Evolutionary conservation across 2,797 vertebrate genomes (phyloP), one percentile per base, ranked within the genome.

Genomic region (Danio tinwini): DNA sequence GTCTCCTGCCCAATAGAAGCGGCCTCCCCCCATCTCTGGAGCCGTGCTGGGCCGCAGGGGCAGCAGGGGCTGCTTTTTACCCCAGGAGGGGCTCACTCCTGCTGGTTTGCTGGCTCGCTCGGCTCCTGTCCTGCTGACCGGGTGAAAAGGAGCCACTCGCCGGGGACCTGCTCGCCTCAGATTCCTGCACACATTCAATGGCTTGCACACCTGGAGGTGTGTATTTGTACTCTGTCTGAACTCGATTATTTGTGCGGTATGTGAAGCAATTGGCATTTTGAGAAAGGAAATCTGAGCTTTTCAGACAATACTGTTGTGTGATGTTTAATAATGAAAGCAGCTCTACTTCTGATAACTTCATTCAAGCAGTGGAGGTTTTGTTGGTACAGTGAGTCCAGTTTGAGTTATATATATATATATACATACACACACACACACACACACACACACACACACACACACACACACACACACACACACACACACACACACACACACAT

Each of bases 61-160:
- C 69, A 76, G 70, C 74, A 75, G 80, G 79, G 83, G 82, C 80
- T 83, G 86, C 83, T 85, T 85, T 85, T 85, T 83, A 85, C 81
- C 83, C 82, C 83, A 83, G 85, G 83, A 82, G 83, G 85, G 65
- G 70, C 71, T 76, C 61, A 61, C 74, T 74, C 81, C 76, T 78
- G 52, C 83, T 81, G 74, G 56, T 65, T 55, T 10, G 80, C 67
- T 81, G 71, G 81, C 82, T 68, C 16, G 74, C 76, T 76, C 65
- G 64, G 77, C 78, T 81, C 50, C 67, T 64, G 81, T 81, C 85
- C 85, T 62, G 74, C 81, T 82, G 83, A 78, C 81, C 78, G 49
- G 64, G 81, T 85, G 84, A 85, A 85, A 85, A 80, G 74, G 74
- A 83, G 76, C 74, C 40, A 62, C 84, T 82, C 84, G 49, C 84